A percentile compares a stretch with the other conserved stretches of the same genome.
Evolutionary conservation across 2,797 vertebrate genomes (phyloP).

Genomic region (Gallirallus australis): DNA sequence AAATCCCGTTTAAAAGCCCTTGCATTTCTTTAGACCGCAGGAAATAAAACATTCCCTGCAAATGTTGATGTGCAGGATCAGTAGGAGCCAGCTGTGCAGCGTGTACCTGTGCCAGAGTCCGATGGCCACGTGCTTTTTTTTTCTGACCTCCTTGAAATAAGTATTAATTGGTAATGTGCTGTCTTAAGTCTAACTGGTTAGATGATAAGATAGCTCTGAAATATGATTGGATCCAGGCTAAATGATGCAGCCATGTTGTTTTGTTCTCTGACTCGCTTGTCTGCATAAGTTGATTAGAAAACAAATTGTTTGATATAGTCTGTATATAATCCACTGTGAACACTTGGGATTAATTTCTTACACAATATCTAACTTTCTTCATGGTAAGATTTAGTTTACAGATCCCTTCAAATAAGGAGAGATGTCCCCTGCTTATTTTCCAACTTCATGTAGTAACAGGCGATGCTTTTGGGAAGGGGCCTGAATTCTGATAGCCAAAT

Average conservation of each 20-base stretch:
- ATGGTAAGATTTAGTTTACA: background rate
- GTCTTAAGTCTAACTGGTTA: background rate
- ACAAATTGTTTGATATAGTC: background rate
- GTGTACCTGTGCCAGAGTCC: background rate
- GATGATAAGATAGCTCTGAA: background rate
- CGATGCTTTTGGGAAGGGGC: background rate
- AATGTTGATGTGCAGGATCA: background rate
- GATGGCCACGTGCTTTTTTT: background rate
- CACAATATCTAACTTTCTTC: background rate
- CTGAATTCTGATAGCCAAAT: background rate
- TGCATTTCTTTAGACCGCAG: background rate
- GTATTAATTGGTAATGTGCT: background rate
- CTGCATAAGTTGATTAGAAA: background rate
- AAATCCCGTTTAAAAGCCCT: background rate
- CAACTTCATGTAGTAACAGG: background rate
- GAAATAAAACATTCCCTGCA: background rate
- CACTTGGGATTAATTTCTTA: background rate
- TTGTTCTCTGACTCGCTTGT: background rate
- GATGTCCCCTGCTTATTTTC: background rate
- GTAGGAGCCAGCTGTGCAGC: background rate
- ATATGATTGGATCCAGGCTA: background rate
- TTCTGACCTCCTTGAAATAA: constrained; percentile 3
- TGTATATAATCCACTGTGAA: background rate
- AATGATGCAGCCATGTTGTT: constrained; percentile 54
- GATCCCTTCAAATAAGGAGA: background rate